These are phyloP conservation scores for Pristionchus pacificus DNA, from an alignment of 1,140 invertebrate genomes.

Conservation along the genomic window DNA sequence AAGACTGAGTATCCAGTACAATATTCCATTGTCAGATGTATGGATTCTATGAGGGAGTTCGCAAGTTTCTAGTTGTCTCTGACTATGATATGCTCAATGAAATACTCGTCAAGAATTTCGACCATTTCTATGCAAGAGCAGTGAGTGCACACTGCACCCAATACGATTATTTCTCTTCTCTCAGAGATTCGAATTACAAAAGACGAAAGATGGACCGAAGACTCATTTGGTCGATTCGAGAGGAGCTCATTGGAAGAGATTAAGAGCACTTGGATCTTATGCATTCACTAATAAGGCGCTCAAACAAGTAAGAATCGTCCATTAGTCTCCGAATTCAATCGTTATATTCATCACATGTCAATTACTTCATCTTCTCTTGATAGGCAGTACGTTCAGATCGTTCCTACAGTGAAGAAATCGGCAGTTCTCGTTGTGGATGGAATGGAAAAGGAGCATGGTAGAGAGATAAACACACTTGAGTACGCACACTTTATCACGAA, in stretches of 20 bases:
- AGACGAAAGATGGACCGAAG: background rate
- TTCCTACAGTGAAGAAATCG: background rate
- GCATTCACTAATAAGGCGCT: background rate
- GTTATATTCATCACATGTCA: background rate
- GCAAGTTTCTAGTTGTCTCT: constrained; percentile 26
- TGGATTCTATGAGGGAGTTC: constrained; percentile 25
- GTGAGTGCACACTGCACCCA: too few relatives aligned
- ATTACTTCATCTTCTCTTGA: background rate
- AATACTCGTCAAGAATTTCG: constrained; percentile 30
- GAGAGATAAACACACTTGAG: too few relatives aligned
- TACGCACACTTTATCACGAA: too few relatives aligned
- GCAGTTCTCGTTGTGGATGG: background rate
- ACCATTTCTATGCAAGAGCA: background rate
- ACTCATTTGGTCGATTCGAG: background rate
- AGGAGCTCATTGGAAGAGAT: background rate
- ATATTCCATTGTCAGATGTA: too few relatives aligned
- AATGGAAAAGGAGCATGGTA: background rate
- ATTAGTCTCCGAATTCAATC: too few relatives aligned
- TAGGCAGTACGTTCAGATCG: background rate
- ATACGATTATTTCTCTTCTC: too few relatives aligned
- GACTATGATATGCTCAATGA: constrained; percentile 32
- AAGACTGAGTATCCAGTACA: too few relatives aligned
- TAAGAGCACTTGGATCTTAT: background rate
- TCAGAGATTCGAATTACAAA: background rate
- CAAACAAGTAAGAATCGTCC: background rate